Percentiles rank a stretch among this genome's conserved stretches.
phyloP scores from a whole-genome alignment of 2,797 vertebrate species.

The Gadopsis bispinosus region DNA sequence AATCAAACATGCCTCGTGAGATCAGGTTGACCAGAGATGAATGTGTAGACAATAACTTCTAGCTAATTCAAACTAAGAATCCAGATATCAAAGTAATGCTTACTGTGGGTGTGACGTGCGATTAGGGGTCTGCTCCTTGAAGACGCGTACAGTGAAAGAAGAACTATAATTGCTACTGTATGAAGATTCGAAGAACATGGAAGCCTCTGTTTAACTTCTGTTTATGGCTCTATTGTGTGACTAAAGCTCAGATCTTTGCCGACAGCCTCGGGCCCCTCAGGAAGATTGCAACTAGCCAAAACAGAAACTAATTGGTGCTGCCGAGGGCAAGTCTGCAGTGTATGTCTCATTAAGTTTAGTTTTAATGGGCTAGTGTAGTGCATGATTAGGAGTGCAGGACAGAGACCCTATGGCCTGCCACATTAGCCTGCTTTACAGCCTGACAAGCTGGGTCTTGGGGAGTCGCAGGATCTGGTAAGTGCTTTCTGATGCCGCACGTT shows the following conservation, averaged over 20 bases:
- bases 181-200: neutral
- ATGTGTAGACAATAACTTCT: neutral
- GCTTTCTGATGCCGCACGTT: constrained; percentile 34
- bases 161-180: neutral
- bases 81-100: neutral
- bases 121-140: neutral
- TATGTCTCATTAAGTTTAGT: constrained; percentile 70
- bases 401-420: constrained; percentile 51
- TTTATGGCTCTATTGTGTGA: constrained; percentile 47
- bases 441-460: constrained; percentile 38
- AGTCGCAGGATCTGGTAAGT: constrained; percentile 15
- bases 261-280: constrained; percentile 38
- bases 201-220: constrained; percentile 8
- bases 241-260: constrained; percentile 50
- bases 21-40: neutral
- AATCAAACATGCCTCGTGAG: neutral
- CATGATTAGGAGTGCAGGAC: constrained; percentile 68
- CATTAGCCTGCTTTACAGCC: constrained; percentile 66
- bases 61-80: neutral
- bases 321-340: constrained; percentile 45
- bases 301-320: constrained; percentile 72
- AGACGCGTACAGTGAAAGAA: neutral
- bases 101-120: neutral
- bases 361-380: constrained; percentile 72
- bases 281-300: constrained; percentile 56